Conservation (phyloP, 2,888 invertebrate genomes). For the Sphaerophoria rueppellii region DNA sequence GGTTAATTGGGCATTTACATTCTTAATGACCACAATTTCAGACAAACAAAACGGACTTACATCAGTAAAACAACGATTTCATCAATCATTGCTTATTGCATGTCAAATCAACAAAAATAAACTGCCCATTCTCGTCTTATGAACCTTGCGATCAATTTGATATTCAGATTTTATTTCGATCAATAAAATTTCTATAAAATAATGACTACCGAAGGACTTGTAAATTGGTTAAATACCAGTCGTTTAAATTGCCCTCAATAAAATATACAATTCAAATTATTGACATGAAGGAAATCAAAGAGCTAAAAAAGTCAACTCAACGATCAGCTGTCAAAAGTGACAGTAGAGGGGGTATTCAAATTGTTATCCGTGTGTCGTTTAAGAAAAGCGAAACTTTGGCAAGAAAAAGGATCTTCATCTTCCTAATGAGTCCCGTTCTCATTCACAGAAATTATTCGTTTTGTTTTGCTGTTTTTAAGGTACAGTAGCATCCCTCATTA, state of each 20-base stretch:
- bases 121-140: slow-evolving; percentile 49
- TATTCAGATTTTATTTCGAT: slow-evolving; percentile 58
- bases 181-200: slow-evolving; percentile 72
- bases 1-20: no score
- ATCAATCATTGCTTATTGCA: slow-evolving; percentile 19
- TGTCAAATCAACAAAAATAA: slow-evolving; percentile 35
- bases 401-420: slow-evolving; percentile 58
- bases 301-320: slow-evolving; percentile 43
- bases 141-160: slow-evolving; percentile 63
- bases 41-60: no score
- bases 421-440: slow-evolving; percentile 70
- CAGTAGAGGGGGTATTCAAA: slow-evolving; percentile 55
- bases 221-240: not conserved
- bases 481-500: not conserved
- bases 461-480: slow-evolving; percentile 8
- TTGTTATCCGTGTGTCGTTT: slow-evolving; percentile 13
- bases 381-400: slow-evolving; percentile 37
- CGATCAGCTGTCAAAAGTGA: slow-evolving; percentile 8
- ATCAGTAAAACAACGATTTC: not conserved
- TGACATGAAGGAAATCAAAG: slow-evolving; percentile 42
- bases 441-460: slow-evolving; percentile 53
- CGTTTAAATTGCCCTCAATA: slow-evolving; percentile 70
- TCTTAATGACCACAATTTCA: no score
- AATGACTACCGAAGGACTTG: slow-evolving; percentile 64
- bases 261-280: slow-evolving; percentile 72